Evolutionary conservation across 2,888 invertebrate genomes (phyloP).

Genomic region (Macrosiphum euphorbiae): DNA sequence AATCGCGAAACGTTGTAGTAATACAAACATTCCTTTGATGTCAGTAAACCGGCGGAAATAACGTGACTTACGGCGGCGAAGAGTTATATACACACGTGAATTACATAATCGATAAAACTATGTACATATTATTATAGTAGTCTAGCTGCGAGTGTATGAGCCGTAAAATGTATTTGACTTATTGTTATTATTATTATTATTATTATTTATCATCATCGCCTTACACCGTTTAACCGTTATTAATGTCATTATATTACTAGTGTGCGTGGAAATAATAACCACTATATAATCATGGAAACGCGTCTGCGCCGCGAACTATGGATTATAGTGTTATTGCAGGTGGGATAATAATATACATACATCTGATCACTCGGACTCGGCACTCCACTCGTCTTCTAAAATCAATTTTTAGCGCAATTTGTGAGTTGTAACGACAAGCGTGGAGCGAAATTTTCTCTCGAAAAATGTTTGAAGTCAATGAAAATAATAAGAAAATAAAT

Average conservation of each 20-base stretch:
- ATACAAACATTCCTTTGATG: slow-evolving; percentile 31
- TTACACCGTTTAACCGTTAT: background rate
- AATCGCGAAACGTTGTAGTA: slow-evolving; percentile 31
- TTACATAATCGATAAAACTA: slow-evolving; percentile 21
- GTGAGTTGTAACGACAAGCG: background rate
- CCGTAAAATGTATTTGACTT: background rate
- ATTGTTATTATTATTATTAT: background rate
- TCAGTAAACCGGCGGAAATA: slow-evolving; percentile 45
- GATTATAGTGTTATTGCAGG: background rate
- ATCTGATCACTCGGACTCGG: background rate
- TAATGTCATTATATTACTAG: background rate
- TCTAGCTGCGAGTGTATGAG: background rate
- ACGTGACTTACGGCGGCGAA: background rate
- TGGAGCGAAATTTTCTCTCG: background rate
- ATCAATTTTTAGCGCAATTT: background rate
- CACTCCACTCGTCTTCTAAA: background rate
- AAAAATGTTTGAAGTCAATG: background rate
- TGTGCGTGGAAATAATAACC: background rate
- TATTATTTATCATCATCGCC: background rate
- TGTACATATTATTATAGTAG: background rate
- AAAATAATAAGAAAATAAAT: background rate
- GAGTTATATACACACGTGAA: background rate
- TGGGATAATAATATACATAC: background rate
- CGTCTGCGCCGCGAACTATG: background rate
- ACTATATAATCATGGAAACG: background rate